Evolutionary conservation across 2,888 invertebrate genomes (phyloP), one percentile per base, ranked within the genome.

Genomic region (Barypeithes pellucidus): DNA sequence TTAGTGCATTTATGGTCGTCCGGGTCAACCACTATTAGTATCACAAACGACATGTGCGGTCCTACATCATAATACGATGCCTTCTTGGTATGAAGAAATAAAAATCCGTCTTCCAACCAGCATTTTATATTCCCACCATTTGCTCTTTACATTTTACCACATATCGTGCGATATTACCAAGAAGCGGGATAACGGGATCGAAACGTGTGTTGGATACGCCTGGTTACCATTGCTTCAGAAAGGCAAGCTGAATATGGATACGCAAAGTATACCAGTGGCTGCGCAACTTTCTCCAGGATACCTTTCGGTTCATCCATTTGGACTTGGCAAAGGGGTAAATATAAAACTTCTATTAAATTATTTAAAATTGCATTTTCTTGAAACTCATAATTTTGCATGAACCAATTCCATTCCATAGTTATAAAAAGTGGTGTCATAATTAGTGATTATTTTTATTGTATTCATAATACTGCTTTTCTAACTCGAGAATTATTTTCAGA

Each of bases 121-220:
- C 75, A 87, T 99, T 62, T 93, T 94, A 47, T 87, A 92, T 0
- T 91, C 93, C 63, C 98, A 98, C 86, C 99, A 99, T 84, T 87
- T 99, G 69, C 89, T 99, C 65, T 98, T 99, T 87, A 95, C 95
- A 3, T 98, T 99, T 87, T 94, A 95, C 83, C 99, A 99, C 85
- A 94, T 99, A 75, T 96, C 97, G 74, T 98, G 98, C 84, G 95
- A 96, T 86, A 89, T 94, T 77, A 90, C 93, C 62, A 90, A 90
- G 80, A 94, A 94, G 82, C 90, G 92, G 66, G 93, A 94, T 77
- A 90, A 91, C 36, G 91, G 91, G 72, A 89, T 94, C 14, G 95
- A 95, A 84, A 94, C 91, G 77, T 92, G 95, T 80, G 95, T 98
- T 66, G 99, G 99, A 75, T 98, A 95, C 85, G 93, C 98, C 0